Percentiles rank a stretch among this genome's conserved stretches.
Evolutionary conservation across 2,888 invertebrate species (phyloP).

Genomic region (Elegia similella): DNA sequence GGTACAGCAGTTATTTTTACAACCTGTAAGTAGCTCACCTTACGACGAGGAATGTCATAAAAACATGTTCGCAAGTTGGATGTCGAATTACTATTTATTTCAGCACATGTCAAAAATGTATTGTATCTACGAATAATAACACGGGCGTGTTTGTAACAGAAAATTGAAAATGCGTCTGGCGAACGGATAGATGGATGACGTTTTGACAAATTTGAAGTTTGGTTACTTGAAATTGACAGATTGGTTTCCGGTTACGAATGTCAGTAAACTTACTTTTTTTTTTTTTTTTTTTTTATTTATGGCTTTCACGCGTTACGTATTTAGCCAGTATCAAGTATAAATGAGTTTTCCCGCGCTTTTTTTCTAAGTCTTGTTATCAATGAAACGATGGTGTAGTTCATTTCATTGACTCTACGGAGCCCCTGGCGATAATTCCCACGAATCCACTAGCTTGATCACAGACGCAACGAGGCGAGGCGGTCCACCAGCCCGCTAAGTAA

Average conservation of each 20-base stretch:
- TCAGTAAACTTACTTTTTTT: too few species aligned
- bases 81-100: constrained; percentile 31
- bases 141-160: constrained; percentile 46
- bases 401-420: too few species aligned
- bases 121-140: constrained; percentile 35
- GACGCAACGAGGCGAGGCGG: too few species aligned
- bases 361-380: too few species aligned
- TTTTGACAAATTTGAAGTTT: constrained; percentile 31
- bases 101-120: constrained; percentile 42
- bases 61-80: constrained; percentile 49
- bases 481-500: too few species aligned
- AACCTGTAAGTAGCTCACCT: constrained; percentile 46
- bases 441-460: too few species aligned
- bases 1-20: constrained; percentile 62
- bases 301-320: too few species aligned
- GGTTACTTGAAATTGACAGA: background rate
- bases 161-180: constrained; percentile 51
- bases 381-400: too few species aligned
- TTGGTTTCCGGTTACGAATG: background rate
- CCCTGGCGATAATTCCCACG: too few species aligned
- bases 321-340: too few species aligned
- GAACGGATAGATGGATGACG: constrained; percentile 48
- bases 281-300: too few species aligned
- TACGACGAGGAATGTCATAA: constrained; percentile 53
- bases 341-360: too few species aligned